phyloP scores from a whole-genome alignment of 2,888 invertebrate species.

The Rhingia campestris region DNA sequence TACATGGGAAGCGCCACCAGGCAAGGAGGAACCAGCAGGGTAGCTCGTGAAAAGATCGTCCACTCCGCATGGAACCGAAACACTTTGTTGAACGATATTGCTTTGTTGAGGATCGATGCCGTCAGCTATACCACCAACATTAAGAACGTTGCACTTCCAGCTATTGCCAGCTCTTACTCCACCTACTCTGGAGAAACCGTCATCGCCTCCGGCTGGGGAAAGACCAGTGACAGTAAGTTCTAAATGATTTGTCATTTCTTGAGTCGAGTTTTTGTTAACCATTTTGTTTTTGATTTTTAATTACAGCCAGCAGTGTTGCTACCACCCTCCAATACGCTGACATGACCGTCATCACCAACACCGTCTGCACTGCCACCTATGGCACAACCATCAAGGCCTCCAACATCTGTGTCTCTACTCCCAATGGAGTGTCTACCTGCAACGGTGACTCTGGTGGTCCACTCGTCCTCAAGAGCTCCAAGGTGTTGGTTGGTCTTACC shows the following conservation, averaged over 20 bases:
- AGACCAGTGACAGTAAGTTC: constrained; percentile 40
- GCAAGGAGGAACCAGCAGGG: background rate
- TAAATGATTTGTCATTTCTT: background rate
- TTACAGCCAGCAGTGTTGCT: constrained; percentile 61
- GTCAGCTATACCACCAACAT: constrained; percentile 71
- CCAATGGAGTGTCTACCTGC: constrained; percentile 59
- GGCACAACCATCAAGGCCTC: constrained; percentile 66
- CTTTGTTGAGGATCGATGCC: constrained; percentile 48
- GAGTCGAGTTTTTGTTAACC: background rate
- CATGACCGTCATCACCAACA: constrained; percentile 76
- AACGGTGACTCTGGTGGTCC: constrained; percentile 46
- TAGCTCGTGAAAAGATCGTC: background rate
- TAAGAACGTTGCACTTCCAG: constrained; percentile 36
- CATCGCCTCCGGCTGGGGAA: constrained; percentile 58
- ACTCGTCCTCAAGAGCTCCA: background rate
- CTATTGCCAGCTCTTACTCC: constrained; percentile 4
- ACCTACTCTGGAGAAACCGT: background rate
- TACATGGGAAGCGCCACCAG: constrained; percentile 63
- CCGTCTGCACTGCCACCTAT: constrained; percentile 60
- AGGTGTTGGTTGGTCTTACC: constrained; percentile 21
- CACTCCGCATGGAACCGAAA: constrained; percentile 55
- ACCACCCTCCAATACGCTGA: constrained; percentile 75
- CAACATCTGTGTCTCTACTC: constrained; percentile 74
- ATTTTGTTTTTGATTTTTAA: background rate
- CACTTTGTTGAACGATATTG: constrained; percentile 68